These are phyloP conservation scores for Australoheros scitulus DNA, from an alignment of 2,113 vertebrate genomes.

Conservation along the genomic window DNA sequence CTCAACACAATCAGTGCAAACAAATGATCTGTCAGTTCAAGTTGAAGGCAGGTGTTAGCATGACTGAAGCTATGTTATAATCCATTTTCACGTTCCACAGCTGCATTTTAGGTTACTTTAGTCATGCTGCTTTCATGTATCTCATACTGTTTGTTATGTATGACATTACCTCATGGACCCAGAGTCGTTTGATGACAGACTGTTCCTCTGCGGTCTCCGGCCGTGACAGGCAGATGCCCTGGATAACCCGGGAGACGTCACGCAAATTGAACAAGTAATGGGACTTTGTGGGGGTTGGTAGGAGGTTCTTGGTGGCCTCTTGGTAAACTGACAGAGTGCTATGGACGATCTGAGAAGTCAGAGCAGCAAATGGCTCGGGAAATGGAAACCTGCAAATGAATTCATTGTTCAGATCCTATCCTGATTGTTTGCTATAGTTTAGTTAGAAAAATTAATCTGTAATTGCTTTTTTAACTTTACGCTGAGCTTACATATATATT, in stretches of 20 bases:
- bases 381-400: slow-evolving; percentile 82
- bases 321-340: slow-evolving; percentile 87
- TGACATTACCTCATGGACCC: slow-evolving; percentile 89
- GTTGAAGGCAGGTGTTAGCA: background rate
- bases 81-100: background rate
- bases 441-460: background rate
- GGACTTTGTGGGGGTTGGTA: slow-evolving; percentile 90
- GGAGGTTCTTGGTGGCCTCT: slow-evolving; percentile 88
- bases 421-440: background rate
- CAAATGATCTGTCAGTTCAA: too few relatives aligned
- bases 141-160: background rate
- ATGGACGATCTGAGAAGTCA: slow-evolving; percentile 84
- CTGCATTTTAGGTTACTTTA: background rate
- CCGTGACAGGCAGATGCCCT: slow-evolving; percentile 89
- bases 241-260: slow-evolving; percentile 90
- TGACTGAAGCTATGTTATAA: background rate
- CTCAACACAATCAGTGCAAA: background rate
- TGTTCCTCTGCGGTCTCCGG: slow-evolving; percentile 84
- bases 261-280: slow-evolving; percentile 93
- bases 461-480: background rate
- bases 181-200: slow-evolving; percentile 86
- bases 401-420: background rate
- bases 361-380: slow-evolving; percentile 77
- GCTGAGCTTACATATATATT: background rate
- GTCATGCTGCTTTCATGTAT: background rate